These are phyloP conservation scores for Mythimna pallens DNA, from an alignment of 2,888 invertebrate genomes.

Conservation along the genomic window DNA sequence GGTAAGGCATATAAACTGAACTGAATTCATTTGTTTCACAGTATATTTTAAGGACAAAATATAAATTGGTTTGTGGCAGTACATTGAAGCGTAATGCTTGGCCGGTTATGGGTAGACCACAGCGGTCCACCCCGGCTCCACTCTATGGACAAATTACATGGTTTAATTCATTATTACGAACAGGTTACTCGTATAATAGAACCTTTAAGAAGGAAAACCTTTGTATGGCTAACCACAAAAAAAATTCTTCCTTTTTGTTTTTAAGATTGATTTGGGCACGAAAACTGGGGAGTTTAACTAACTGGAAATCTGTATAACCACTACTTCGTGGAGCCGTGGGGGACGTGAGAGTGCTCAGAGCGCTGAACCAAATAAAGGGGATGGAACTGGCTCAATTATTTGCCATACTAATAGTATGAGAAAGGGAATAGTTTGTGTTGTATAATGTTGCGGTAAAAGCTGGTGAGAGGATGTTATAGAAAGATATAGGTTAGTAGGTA, in stretches of 20 bases:
- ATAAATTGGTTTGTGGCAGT: conserved; percentile 74
- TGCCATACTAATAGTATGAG: conserved; percentile 11
- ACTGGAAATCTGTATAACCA: conserved; percentile 49
- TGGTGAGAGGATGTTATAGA: neutral
- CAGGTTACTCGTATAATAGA: conserved; percentile 53
- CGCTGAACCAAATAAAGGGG: conserved; percentile 37
- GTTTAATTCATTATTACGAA: conserved; percentile 72
- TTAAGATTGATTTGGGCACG: conserved; percentile 23
- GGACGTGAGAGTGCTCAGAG: conserved; percentile 34
- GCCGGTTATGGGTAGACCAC: conserved; percentile 73
- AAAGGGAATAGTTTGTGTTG: conserved; percentile 7
- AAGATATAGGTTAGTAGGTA: too few relatives aligned
- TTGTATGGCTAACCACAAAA: conserved; percentile 29
- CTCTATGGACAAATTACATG: conserved; percentile 75
- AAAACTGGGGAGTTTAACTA: conserved; percentile 47
- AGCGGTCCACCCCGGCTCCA: conserved; percentile 60
- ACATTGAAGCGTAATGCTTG: conserved; percentile 69
- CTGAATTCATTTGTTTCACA: conserved; percentile 60
- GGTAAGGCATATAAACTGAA: conserved; percentile 47
- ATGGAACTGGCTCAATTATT: conserved; percentile 41
- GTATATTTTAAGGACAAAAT: conserved; percentile 68
- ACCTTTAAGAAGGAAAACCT: conserved; percentile 34
- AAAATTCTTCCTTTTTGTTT: conserved; percentile 4
- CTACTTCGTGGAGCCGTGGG: conserved; percentile 30
- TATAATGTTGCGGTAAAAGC: neutral